Evolutionary conservation across 2,113 vertebrate genomes (phyloP), one percentile per base, ranked within the genome.

Genomic region (Puma concolor): DNA sequence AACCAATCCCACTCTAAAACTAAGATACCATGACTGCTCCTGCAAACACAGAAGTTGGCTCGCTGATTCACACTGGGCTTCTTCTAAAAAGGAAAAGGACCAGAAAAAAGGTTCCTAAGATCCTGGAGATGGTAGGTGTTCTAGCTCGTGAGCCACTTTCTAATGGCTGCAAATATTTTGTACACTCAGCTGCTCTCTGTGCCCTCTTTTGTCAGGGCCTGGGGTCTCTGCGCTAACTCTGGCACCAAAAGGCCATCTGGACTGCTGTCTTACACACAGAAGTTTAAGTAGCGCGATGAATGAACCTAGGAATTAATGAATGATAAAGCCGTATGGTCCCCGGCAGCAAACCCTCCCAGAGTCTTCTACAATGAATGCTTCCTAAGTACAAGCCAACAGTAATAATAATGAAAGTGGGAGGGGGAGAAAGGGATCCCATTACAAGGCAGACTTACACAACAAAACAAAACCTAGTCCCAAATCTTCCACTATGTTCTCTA

Each of bases 261-360:
- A 97, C 97, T 97, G 97, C 98, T 54, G 79, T 97, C 97, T 99
- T 98, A 91, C 98, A 98, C 96, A 98, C 98, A 98, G 98, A 95
- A 96, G 97, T 98, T 98, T 98, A 98, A 99, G 98, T 66, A 98
- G 97, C 96, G 98, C 98, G 95, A 97, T 98, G 99, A 99, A 98
- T 98, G 98, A 99, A 94, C 97, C 3, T 96, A 93, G 97, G 98
- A 98, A 98, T 98, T 96, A 98, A 98, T 98, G 98, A 98, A 99
- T 98, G 98, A 98, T 96, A 97, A 98, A 98, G 98, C 98, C 88
- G 76, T 98, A 98, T 95, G 98, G 98, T 98, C 97, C 81, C 98
- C 72, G 27, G 98, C 98, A 98, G 96, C 98, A 97, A 97, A 97
- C 98, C 95, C 48, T 95, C 98, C 88, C 95, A 82, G 98, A 79